phyloP scores from a whole-genome alignment of 2,888 invertebrate species.

The Selenia dentaria region DNA sequence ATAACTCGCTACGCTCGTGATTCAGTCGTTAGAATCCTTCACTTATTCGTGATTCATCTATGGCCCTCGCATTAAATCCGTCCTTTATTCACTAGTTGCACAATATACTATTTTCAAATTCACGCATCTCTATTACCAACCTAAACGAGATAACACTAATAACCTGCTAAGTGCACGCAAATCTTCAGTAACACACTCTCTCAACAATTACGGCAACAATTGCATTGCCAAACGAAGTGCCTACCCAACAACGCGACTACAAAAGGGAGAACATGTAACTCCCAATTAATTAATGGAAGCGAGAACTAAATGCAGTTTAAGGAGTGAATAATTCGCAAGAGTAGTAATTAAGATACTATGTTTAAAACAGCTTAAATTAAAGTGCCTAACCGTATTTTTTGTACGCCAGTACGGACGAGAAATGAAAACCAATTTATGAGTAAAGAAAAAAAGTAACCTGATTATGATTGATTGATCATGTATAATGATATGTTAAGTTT shows the following conservation, averaged over 20 bases:
- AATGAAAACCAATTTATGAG: too few relatives aligned
- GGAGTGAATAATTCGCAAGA: constrained; percentile 19
- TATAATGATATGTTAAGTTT: too few relatives aligned
- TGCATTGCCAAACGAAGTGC: constrained; percentile 2
- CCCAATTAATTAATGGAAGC: constrained; percentile 31
- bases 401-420: too few relatives aligned
- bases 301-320: constrained; percentile 17
- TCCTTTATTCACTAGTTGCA: too few relatives aligned
- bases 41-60: too few relatives aligned
- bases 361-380: constrained; percentile 11
- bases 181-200: constrained; percentile 10
- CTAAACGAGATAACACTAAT: constrained; percentile 1
- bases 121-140: too few relatives aligned
- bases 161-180: constrained; percentile 11
- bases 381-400: constrained; percentile 14
- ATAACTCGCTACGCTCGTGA: too few relatives aligned
- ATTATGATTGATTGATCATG: too few relatives aligned
- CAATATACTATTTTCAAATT: too few relatives aligned
- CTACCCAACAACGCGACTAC: constrained; percentile 12
- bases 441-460: too few relatives aligned
- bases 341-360: constrained; percentile 20
- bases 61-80: too few relatives aligned
- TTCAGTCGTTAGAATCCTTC: too few relatives aligned
- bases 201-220: constrained; percentile 13
- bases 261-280: constrained; percentile 27